Conservation (phyloP, 2,888 invertebrate genomes). For the Gandaritis pyraliata region DNA sequence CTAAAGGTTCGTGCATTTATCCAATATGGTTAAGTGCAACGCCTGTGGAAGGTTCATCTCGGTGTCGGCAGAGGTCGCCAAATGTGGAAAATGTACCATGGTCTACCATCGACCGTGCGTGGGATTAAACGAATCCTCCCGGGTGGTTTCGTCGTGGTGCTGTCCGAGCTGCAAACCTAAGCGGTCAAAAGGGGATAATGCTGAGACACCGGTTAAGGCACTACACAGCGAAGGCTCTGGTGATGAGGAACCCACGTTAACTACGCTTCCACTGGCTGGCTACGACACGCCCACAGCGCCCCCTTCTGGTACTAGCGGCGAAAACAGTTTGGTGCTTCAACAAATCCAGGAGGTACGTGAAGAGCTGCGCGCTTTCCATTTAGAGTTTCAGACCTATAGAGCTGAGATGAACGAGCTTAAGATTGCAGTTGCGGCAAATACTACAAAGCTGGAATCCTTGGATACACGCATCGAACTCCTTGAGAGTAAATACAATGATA, state of each 20-base stretch:
- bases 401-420: background rate
- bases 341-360: too few species aligned
- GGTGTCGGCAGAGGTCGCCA: too few species aligned
- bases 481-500: background rate
- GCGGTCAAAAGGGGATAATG: background rate
- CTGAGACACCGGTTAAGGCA: background rate
- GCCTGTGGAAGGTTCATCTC: slow-evolving; percentile 2
- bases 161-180: slow-evolving; percentile 6
- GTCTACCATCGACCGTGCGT: slow-evolving; percentile 4
- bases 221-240: background rate
- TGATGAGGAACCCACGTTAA: background rate
- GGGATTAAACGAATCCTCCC: slow-evolving; percentile 3
- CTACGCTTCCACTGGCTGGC: too few species aligned
- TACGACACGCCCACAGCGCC: background rate
- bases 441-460: background rate
- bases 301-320: too few species aligned
- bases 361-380: too few species aligned
- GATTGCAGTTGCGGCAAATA: background rate
- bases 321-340: too few species aligned
- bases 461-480: background rate
- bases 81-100: background rate
- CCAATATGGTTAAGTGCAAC: slow-evolving; percentile 1
- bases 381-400: background rate
- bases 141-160: background rate
- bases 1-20: background rate